phyloP scores from a whole-genome alignment of 2,888 invertebrate species.

The Agonopterix heracliana region DNA sequence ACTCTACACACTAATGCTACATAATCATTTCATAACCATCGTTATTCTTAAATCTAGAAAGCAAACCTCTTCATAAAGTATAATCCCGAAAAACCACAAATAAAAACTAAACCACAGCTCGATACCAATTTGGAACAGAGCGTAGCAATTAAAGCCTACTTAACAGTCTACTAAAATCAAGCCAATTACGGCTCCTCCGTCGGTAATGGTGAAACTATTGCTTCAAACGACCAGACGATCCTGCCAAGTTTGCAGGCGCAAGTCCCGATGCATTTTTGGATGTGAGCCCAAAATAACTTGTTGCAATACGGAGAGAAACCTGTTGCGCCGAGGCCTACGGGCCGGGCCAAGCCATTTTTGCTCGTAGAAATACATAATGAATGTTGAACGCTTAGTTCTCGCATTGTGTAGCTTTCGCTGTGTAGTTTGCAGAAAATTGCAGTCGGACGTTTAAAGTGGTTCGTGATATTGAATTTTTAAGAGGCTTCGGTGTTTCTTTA shows the following conservation, averaged over 20 bases:
- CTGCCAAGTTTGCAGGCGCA: constrained; percentile 44
- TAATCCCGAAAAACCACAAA: no score
- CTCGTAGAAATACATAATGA: constrained; percentile 71
- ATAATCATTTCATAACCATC: no score
- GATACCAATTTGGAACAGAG: background rate
- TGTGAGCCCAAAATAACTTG: constrained; percentile 71
- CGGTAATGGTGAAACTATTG: constrained; percentile 20
- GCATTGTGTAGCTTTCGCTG: background rate
- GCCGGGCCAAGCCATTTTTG: constrained; percentile 61
- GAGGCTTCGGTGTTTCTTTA: background rate
- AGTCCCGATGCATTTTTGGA: constrained; percentile 73
- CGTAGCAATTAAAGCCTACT: constrained; percentile 3
- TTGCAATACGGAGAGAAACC: constrained; percentile 63
- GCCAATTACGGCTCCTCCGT: constrained; percentile 1
- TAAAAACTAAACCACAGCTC: no score
- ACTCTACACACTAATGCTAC: no score
- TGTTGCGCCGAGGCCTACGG: constrained; percentile 49
- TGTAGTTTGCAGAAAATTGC: constrained; percentile 2
- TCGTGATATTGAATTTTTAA: constrained; percentile 10
- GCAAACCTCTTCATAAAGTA: no score
- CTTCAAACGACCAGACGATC: background rate
- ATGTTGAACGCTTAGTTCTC: constrained; percentile 50
- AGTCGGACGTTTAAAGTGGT: background rate
- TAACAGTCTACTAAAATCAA: constrained; percentile 7
- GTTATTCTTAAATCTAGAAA: no score